Conservation (phyloP, 2,113 vertebrate species). For the Heptranchias perlo region DNA sequence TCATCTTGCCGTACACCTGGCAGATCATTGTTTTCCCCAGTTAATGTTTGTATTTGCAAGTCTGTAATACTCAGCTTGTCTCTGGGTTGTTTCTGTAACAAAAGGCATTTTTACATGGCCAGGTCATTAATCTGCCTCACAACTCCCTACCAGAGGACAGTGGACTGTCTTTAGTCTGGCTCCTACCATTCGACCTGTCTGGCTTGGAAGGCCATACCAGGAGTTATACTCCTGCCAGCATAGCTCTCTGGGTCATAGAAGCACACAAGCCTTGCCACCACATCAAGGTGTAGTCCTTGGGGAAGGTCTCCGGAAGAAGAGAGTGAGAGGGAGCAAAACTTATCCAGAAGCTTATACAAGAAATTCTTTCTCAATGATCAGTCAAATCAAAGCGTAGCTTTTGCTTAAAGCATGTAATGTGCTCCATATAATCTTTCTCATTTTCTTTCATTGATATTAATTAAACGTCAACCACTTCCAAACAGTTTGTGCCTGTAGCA, state of each 20-base stretch:
- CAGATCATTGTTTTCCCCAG: too few relatives aligned
- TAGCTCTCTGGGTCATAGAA: not conserved
- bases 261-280: not conserved
- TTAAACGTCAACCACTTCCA: not conserved
- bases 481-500: not conserved
- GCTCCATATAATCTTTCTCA: not conserved
- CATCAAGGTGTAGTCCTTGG: not conserved
- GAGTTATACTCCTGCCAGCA: not conserved
- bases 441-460: not conserved
- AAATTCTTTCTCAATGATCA: not conserved
- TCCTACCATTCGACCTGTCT: not conserved
- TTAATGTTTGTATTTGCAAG: too few relatives aligned
- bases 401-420: not conserved
- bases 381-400: not conserved
- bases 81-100: not conserved
- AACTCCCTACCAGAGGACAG: not conserved
- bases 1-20: too few relatives aligned
- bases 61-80: too few relatives aligned
- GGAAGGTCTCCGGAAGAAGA: not conserved
- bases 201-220: not conserved
- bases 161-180: not conserved
- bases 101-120: not conserved
- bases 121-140: not conserved
- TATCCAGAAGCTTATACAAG: not conserved
- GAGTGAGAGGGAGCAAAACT: not conserved